Evolutionary conservation across 2,888 invertebrate genomes (phyloP).

Genomic region (Sussaba pulchella): DNA sequence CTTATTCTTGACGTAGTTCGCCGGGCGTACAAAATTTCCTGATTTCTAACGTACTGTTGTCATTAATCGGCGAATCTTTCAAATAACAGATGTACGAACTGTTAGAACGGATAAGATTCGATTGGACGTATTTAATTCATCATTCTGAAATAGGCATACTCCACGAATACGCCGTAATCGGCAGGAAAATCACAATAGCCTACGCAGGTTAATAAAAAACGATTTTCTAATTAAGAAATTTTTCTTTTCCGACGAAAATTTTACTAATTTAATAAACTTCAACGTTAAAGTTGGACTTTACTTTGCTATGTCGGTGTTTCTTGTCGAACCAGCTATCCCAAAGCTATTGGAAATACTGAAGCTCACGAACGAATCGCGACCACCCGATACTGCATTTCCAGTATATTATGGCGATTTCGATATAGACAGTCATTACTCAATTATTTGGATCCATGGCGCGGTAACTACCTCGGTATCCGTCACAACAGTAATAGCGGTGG

Average conservation of each 20-base stretch:
- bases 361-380: neutral
- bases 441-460: slow-evolving; percentile 30
- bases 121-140: slow-evolving; percentile 28
- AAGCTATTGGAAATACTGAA: slow-evolving; percentile 31
- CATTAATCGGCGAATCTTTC: too few relatives aligned
- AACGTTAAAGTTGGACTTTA: slow-evolving; percentile 39
- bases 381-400: slow-evolving; percentile 40
- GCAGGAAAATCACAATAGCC: slow-evolving; percentile 46
- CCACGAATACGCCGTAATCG: slow-evolving; percentile 38
- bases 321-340: slow-evolving; percentile 37
- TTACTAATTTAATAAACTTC: neutral
- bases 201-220: slow-evolving; percentile 30
- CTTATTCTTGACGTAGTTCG: too few relatives aligned
- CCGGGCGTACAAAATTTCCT: too few relatives aligned
- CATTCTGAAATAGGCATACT: slow-evolving; percentile 38
- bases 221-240: neutral
- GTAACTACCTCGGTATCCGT: slow-evolving; percentile 1
- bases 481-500: slow-evolving; percentile 39
- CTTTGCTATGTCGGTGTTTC: slow-evolving; percentile 13
- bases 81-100: slow-evolving; percentile 44
- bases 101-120: slow-evolving; percentile 40
- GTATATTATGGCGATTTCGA: slow-evolving; percentile 49
- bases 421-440: slow-evolving; percentile 43
- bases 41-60: too few relatives aligned
- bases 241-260: neutral